Base-by-base conservation (phyloP, 2,888 invertebrate species). In the Polylopha cassiicola region DNA sequence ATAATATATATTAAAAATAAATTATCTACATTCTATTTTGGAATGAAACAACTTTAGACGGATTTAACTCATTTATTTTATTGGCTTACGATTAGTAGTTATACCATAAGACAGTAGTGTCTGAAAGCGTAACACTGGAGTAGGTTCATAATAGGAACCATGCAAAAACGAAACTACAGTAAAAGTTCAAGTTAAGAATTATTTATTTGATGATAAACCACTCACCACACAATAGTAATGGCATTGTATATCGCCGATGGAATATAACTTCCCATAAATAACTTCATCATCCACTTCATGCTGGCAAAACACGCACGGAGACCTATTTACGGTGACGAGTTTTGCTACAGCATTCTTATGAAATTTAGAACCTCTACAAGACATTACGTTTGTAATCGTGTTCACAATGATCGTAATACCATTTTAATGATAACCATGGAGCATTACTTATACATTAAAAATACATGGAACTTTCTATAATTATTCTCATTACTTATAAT, bases 221-320 rank as follows among this genome's bases (percentile, higher is more conserved):
- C 87, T 82, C 85, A 93, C 93, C 79, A 92, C 84, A 65, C 94
- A 94, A 70, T 90, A 93, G 56, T 92, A 91, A 64, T 94, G 94
- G 2, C 90, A 90, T 20, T 87, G 74, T 14, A 92, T 73, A 6
- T 87, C 81, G 6, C 86, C 79, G 27, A 87, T 78, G 5, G 77
- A 72, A 50, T 89, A 87, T 15, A 89, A 62, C 53, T 87, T 87
- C 2, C 90, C 90, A 57, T 76, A 89, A 7, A 76, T 67, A 4
- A 87, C 39, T 54, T 89, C 89, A 50, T 89, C 80, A 10, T 87
- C 79, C 1, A 84, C 76, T 22, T 71, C 51, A 3, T 71, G 63
- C 2, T 74, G 69, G 56, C 90, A 90, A 53, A 90, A 88, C 15
- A 76, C 76, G 65, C 90, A 90, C 7, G 73, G 72, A 15, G 48